A percentile compares a stretch with the other conserved stretches of the same genome.
These are phyloP conservation scores for Parnassius orleans DNA, from an alignment of 2,888 invertebrate species.

Conservation along the genomic window DNA sequence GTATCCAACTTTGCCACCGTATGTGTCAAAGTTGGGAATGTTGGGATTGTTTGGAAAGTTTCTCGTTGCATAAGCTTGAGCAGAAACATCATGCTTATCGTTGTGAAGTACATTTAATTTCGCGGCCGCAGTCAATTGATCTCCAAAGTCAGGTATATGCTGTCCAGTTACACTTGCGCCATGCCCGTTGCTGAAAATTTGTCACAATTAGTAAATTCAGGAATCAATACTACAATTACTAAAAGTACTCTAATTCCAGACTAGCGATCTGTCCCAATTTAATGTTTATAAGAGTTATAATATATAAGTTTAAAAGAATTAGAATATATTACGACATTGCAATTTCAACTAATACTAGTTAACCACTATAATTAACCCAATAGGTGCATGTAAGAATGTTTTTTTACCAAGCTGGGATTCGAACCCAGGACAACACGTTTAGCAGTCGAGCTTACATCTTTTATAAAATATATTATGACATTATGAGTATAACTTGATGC, in stretches of 20 bases:
- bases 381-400: not conserved
- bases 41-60: conserved; percentile 38
- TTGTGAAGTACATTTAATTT: conserved; percentile 42
- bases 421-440: too few species aligned
- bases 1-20: conserved; percentile 45
- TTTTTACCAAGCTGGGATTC: too few species aligned
- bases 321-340: not conserved
- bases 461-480: too few species aligned
- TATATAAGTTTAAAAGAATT: not conserved
- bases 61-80: conserved; percentile 44
- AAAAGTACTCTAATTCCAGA: not conserved
- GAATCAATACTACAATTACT: too few species aligned
- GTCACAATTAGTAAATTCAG: too few species aligned
- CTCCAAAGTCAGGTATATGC: conserved; percentile 42
- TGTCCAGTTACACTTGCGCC: conserved; percentile 41
- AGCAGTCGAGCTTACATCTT: too few species aligned
- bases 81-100: conserved; percentile 41
- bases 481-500: too few species aligned
- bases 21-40: conserved; percentile 42
- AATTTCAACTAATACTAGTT: not conserved
- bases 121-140: conserved; percentile 47
- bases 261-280: not conserved
- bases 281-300: not conserved
- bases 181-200: conserved; percentile 40
- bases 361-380: not conserved